Base-by-base conservation (phyloP, 2,113 vertebrate genomes). In the Heterotilapia buettikoferi region DNA sequence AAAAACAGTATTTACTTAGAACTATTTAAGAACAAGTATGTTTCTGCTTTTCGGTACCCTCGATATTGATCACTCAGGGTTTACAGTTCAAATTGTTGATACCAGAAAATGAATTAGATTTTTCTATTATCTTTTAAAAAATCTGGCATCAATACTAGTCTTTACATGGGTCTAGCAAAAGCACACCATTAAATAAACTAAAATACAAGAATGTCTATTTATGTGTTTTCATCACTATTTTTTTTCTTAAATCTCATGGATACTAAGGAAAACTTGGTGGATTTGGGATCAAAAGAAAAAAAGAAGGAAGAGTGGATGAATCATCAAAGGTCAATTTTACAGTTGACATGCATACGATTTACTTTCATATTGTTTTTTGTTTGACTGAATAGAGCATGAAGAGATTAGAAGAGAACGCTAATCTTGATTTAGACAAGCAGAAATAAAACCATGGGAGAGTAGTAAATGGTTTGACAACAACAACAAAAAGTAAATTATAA, bases 21-120 rank as follows among this genome's bases (percentile, higher is more conserved):
- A 43, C 38, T 24, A 14, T 24, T 71, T 6, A 71, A 71, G 36
- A 43, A 43, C 38, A 73, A 24, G 13, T 73, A 6, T 73, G 8
- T 68, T 40, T 68, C n/a, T 68, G 63, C 5, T 12, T 24, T 40
- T 24, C 1, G 21, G 8, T 18, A 26, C 2, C 12, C 38, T 43
- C 36, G 5, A 43, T 71, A 16, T 71, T 26, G 38, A 71, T 71
- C n/a, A 6, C 38, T 43, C 21, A 24, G 7, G 13, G 66, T 16
- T 71, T 8, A 24, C 11, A 68, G 63, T 43, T 71, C 21, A 24
- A 24, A 6, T 6, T 43, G 2, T 24, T 43, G 21, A 16, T 26
- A 73, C 12, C 8, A 6, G 21, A 5, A 73, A 73, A 73, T 14
- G 0, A 43, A 9, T 43, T 9, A 0, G 7, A 76, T 29, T 73